A percentile compares a stretch with the other conserved stretches of the same genome.
phyloP scores from a whole-genome alignment of 2,113 vertebrate genomes.

The Corapipo altera region DNA sequence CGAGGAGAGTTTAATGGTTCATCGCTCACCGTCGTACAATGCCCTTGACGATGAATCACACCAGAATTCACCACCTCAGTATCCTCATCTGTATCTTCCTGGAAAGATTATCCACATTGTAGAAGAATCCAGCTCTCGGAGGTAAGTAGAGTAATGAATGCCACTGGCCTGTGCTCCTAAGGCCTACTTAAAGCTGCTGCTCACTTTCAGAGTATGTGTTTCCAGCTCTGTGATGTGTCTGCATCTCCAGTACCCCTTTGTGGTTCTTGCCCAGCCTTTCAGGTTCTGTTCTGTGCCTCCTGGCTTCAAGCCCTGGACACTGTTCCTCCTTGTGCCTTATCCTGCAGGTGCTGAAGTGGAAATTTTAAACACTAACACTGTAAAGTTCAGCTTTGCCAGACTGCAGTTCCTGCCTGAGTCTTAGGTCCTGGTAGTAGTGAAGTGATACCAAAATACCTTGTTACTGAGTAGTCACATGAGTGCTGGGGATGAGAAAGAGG shows the following conservation, averaged over 20 bases:
- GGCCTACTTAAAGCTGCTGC: neutral
- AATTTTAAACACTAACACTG: neutral
- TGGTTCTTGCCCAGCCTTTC: neutral
- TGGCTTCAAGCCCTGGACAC: neutral
- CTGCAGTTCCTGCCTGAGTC: neutral
- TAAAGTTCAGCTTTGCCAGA: neutral
- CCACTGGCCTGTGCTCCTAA: neutral
- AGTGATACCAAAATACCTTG: neutral
- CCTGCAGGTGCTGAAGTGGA: neutral
- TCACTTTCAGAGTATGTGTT: rapidly evolving
- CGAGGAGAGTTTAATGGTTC: slow-evolving; percentile 86
- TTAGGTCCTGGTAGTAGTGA: neutral
- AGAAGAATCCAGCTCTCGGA: slow-evolving; percentile 82
- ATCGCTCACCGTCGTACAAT: slow-evolving; percentile 81
- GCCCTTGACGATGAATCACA: slow-evolving; percentile 80
- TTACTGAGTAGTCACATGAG: rapidly evolving
- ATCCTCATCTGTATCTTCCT: slow-evolving; percentile 87
- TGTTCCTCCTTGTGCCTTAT: neutral
- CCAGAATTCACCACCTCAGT: slow-evolving; percentile 65
- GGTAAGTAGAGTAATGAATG: slow-evolving; percentile 66
- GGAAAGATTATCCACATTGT: slow-evolving; percentile 88
- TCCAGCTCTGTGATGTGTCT: neutral
- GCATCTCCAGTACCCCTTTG: neutral
- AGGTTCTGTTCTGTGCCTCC: neutral
- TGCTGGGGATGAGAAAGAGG: neutral